Evolutionary conservation across 2,888 invertebrate species (phyloP).

Genomic region (Coelinius sp.): DNA sequence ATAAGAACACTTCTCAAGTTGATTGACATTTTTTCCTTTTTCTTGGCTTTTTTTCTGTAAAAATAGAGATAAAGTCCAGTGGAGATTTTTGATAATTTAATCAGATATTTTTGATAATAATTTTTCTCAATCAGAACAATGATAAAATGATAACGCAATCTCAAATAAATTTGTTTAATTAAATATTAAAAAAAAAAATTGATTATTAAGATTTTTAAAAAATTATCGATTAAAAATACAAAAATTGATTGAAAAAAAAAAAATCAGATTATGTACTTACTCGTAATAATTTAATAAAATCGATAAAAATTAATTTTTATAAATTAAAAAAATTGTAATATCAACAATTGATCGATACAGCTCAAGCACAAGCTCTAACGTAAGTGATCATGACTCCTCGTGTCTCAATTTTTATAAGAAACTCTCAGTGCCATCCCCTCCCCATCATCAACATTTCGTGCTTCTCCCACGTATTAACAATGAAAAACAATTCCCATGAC

Average conservation of each 20-base stretch:
- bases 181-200: too few relatives aligned
- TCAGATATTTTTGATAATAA: too few relatives aligned
- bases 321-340: background rate
- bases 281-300: too few relatives aligned
- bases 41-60: background rate
- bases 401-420: conserved; percentile 46
- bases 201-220: too few relatives aligned
- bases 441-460: conserved; percentile 22
- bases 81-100: background rate
- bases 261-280: too few relatives aligned
- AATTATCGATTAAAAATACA: too few relatives aligned
- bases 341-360: background rate
- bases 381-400: conserved; percentile 29
- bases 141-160: too few relatives aligned
- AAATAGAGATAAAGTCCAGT: background rate
- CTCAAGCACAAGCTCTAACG: background rate
- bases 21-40: conserved; percentile 58
- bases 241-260: too few relatives aligned
- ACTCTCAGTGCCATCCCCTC: conserved; percentile 42
- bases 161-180: too few relatives aligned
- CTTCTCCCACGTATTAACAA: background rate
- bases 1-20: conserved; percentile 85
- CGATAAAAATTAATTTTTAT: background rate
- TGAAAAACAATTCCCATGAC: background rate
- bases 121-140: too few relatives aligned